Conservation (phyloP, 2,888 invertebrate genomes). For the Biston betularia region DNA sequence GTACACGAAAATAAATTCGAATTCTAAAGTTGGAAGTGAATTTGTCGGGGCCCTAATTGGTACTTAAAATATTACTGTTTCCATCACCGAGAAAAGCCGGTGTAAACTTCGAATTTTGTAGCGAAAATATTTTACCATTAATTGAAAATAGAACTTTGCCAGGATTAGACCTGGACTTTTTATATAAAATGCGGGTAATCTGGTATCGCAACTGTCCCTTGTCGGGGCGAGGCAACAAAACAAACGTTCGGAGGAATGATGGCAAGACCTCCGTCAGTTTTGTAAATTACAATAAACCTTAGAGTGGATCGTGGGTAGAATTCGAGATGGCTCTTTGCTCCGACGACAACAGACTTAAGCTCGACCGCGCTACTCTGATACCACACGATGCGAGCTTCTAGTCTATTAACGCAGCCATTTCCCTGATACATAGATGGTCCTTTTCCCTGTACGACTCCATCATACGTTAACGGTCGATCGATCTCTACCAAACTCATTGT, state of each 20-base stretch:
- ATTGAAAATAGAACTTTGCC: conserved; percentile 28
- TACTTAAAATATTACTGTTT: conserved; percentile 44
- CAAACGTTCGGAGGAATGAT: conserved; percentile 72
- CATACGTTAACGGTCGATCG: conserved; percentile 45
- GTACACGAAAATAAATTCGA: conserved; percentile 57
- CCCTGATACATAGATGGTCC: conserved; percentile 59
- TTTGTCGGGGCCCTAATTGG: conserved; percentile 58
- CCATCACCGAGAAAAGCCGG: conserved; percentile 39
- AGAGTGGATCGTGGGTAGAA: conserved; percentile 77
- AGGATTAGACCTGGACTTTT: conserved; percentile 39
- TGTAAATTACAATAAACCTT: conserved; percentile 84
- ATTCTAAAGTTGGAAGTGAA: conserved; percentile 60
- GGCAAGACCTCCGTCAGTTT: conserved; percentile 80
- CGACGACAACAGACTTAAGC: conserved; percentile 76
- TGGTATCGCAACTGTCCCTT: conserved; percentile 50
- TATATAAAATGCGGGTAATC: conserved; percentile 51
- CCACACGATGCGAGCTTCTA: conserved; percentile 66
- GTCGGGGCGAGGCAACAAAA: conserved; percentile 63
- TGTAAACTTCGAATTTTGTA: conserved; percentile 39
- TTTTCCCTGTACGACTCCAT: conserved; percentile 38
- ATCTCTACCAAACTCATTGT: conserved; percentile 48
- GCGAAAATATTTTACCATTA: conserved; percentile 30
- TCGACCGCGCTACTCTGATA: conserved; percentile 55
- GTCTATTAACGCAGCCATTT: conserved; percentile 68
- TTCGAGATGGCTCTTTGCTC: conserved; percentile 70